Evolutionary conservation across 2,888 invertebrate genomes (phyloP).

Genomic region (Caenorhabditis sp.): DNA sequence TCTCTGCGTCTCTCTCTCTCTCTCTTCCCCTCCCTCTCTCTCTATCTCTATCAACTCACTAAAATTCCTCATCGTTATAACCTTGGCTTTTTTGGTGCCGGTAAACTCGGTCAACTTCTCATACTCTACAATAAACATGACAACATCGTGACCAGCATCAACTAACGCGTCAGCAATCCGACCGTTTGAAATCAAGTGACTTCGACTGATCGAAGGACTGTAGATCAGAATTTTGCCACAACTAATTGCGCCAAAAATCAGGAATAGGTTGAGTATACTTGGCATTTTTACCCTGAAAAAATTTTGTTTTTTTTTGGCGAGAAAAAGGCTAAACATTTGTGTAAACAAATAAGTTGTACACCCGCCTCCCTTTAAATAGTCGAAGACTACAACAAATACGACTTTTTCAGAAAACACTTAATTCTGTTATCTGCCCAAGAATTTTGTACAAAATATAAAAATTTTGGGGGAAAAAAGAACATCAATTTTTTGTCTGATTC

Average conservation of each 20-base stretch:
- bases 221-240: constrained; percentile 48
- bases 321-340: too few relatives aligned
- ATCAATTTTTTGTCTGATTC: too few relatives aligned
- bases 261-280: not conserved
- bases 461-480: too few relatives aligned
- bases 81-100: constrained; percentile 60
- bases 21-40: too few relatives aligned
- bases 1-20: too few relatives aligned
- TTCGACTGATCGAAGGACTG: constrained; percentile 45
- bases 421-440: too few relatives aligned
- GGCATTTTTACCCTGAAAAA: not conserved
- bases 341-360: too few relatives aligned
- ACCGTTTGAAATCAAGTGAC: constrained; percentile 60
- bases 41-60: too few relatives aligned
- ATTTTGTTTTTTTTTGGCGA: not conserved
- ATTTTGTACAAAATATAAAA: too few relatives aligned
- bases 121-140: constrained; percentile 61
- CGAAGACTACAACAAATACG: too few relatives aligned
- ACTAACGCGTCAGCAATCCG: constrained; percentile 60
- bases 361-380: too few relatives aligned
- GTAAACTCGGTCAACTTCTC: constrained; percentile 35
- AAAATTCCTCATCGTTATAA: constrained; percentile 59
- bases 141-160: constrained; percentile 62
- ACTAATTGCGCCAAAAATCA: constrained; percentile 1
- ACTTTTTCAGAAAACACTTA: too few relatives aligned